Evolutionary conservation across 2,888 invertebrate genomes (phyloP), one percentile per base, ranked within the genome.

Genomic region (Oligia latruncula): DNA sequence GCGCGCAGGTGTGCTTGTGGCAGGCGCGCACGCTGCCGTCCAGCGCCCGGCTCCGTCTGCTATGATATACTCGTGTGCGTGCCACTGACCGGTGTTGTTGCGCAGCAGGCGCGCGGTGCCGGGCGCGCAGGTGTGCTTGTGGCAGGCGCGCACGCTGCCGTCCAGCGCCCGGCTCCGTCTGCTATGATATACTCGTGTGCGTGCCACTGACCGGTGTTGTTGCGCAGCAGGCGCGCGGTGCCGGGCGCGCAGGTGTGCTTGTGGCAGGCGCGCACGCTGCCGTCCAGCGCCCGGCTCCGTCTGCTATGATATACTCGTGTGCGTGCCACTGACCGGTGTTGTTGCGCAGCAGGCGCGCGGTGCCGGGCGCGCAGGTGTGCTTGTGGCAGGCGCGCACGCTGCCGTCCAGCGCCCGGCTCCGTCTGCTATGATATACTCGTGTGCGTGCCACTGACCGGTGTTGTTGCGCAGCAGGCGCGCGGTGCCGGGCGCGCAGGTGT

Each of bases 301-400:
- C 40, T 40, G 0, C 40, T 46, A 46, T 46, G 46, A 11, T 46
- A 46, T 46, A 46, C 46, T 46, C 46, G 46, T 46, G 46, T 46
- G 46, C 46, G 46, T 46, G 46, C 13, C 15, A 71, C 80, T 78
- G 43, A 97, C 97, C 97, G 29, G 98, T 98, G 91, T 97, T 97
- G 87, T 97, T 97, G 11, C 98, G 93, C 78, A 98, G 94, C 83
- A 97, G 92, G 15, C 85, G 78, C 68, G 80, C 67, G 49, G 83
- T 58, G 73, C 49, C 46, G 88, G 91, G 70, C 58, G 90, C 92
- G 87, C 98, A 98, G 55, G 93, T 94, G 43, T 96, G 96, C 93
- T 98, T 98, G 91, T 97, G 96, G 79, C 98, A 97, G 60, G 97
- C 96, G 94, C 97, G 97, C 90, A 98, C 97, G 40, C 97, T 97